Base-by-base conservation (phyloP, 2,888 invertebrate species). In the Acleris holmiana region DNA sequence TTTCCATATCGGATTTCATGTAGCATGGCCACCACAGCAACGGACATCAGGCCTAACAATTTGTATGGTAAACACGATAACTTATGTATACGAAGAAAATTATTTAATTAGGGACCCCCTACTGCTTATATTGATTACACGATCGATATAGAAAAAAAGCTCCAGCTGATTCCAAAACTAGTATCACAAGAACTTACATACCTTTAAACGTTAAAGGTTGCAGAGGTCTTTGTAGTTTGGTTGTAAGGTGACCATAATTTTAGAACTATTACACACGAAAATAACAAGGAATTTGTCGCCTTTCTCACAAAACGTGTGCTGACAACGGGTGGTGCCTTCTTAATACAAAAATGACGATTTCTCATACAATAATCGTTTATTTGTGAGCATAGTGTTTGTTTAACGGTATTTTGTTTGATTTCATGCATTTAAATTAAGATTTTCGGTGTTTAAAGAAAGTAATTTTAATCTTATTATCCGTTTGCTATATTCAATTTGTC, bases 51-150 rank as follows among this genome's bases (percentile, higher is more conserved):
- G 79, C 76, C 72, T 67, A 76, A 78, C 79, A 73, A 86, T 86
- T 86, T 85, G 81, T 87, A 85, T 86, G 86, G 68, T 81, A 82
- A 77, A 75, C 69, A 68, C 23, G 51, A 53, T 58, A 66, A 57
- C 62, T 63, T 64, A 71, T 69, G 66, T 64, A 71, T 68, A 58
- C 70, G 68, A 73, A 75, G 75, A 70, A 81, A 83, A 85, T 85
- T 82, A 83, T 86, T 84, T 86, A 84, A 86, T 86, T 85, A 84
- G 69, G 70, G 73, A 76, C 85, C 86, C 82, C 84, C 84, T 79
- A 76, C 73, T 7, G 84, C 48, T 70, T 55, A 25, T 69, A 71
- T 78, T 82, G 83, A 81, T 78, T 81, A 79, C 80, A 78, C 79
- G 72, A 77, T 76, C 76, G 68, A 71, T 46, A 50, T 47, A 60